These are phyloP conservation scores for Scelioninae gen. 1 DNA, from an alignment of 2,888 invertebrate species.

Conservation along the genomic window DNA sequence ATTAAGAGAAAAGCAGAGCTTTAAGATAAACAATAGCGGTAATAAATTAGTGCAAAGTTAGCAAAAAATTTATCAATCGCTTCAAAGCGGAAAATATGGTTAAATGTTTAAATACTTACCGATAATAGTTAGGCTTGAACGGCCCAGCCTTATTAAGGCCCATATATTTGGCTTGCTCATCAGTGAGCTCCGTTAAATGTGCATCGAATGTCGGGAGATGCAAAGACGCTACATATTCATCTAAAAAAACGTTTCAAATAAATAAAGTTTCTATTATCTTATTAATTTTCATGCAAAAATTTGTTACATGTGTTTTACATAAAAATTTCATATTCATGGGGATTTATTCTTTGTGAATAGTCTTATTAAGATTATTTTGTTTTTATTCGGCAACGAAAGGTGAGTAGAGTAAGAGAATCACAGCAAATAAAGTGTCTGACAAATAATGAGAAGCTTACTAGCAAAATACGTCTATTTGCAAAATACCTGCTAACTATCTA, in stretches of 20 bases:
- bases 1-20: conserved; percentile 54
- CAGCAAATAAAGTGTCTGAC: no score
- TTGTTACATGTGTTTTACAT: no score
- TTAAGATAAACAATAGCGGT: conserved; percentile 35
- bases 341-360: no score
- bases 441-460: no score
- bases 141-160: conserved; percentile 99
- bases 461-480: no score
- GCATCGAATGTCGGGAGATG: conserved; percentile 99
- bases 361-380: no score
- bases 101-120: conserved; percentile 86
- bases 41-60: conserved; percentile 48
- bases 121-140: conserved; percentile 99
- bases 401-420: no score
- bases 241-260: conserved; percentile 84
- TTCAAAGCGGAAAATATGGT: background rate
- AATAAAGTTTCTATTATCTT: no score
- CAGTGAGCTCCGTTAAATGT: conserved; percentile 96
- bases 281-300: no score
- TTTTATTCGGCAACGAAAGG: no score
- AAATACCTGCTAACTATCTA: no score
- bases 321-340: no score
- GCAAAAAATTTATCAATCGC: conserved; percentile 18
- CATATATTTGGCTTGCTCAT: conserved; percentile 98
- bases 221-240: conserved; percentile 98